Evolutionary conservation across 2,888 invertebrate species (phyloP).

Genomic region (Metopia argyrocephala): DNA sequence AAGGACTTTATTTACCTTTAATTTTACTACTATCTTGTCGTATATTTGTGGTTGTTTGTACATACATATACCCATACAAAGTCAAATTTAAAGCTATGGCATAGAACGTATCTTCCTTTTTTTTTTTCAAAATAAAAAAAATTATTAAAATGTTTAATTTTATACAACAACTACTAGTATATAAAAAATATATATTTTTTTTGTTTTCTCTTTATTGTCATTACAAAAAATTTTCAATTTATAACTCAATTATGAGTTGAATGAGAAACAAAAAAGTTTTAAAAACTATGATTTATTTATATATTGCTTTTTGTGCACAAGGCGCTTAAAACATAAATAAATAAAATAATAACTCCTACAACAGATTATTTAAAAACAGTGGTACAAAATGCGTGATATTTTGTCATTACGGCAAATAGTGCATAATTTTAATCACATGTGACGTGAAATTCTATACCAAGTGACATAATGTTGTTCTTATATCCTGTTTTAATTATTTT

Average conservation of each 20-base stretch:
- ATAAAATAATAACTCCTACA: not conserved
- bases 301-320: constrained; percentile 6
- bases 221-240: constrained; percentile 22
- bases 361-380: not conserved
- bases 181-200: no score
- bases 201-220: not conserved
- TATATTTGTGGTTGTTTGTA: no score
- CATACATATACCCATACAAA: not conserved
- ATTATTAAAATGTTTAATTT: constrained; percentile 56
- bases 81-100: no score
- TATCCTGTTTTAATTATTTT: no score
- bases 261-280: not conserved
- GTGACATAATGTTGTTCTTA: no score
- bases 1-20: constrained; percentile 56
- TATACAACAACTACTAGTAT: constrained; percentile 14
- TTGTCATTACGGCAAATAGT: not conserved
- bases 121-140: not conserved
- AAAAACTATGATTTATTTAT: constrained; percentile 33
- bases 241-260: constrained; percentile 45
- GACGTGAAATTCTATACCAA: no score
- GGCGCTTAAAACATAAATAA: constrained; percentile 10
- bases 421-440: no score
- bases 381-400: not conserved
- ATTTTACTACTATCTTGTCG: not conserved
- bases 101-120: no score